phyloP scores from a whole-genome alignment of 2,797 vertebrate species.

The Acestrorhynchus altus region DNA sequence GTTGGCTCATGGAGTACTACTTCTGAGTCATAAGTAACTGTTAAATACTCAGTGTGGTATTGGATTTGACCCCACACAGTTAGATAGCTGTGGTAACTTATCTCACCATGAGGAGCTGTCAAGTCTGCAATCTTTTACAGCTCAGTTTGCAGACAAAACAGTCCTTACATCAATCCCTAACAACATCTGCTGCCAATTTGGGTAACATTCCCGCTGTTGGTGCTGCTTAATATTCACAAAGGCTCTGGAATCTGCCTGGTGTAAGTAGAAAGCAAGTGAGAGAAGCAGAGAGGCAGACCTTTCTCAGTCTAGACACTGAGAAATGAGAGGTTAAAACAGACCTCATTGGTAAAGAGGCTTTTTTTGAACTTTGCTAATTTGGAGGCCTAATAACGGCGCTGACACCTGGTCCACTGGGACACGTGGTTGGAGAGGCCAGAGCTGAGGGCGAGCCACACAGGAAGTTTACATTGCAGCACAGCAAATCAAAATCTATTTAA shows the following conservation, averaged over 20 bases:
- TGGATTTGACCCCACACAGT: constrained; percentile 49
- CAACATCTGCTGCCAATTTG: constrained; percentile 84
- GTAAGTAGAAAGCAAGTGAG: not conserved
- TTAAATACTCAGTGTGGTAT: constrained; percentile 64
- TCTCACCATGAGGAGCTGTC: constrained; percentile 71
- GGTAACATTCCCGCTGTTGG: constrained; percentile 75
- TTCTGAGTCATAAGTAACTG: constrained; percentile 62
- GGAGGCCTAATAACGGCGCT: constrained; percentile 76
- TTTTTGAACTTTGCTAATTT: constrained; percentile 78
- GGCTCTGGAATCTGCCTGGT: constrained; percentile 73
- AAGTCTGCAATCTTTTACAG: constrained; percentile 74
- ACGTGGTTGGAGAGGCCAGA: constrained; percentile 64
- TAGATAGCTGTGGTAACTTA: constrained; percentile 51
- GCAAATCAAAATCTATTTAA: constrained; percentile 79
- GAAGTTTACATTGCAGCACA: constrained; percentile 77
- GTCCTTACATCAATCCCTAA: constrained; percentile 68
- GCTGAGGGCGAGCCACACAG: constrained; percentile 76
- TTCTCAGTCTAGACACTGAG: constrained; percentile 69
- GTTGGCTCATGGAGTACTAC: constrained; percentile 44
- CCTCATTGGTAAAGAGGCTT: constrained; percentile 64
- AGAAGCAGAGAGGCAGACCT: constrained; percentile 25
- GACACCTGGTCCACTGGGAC: constrained; percentile 70
- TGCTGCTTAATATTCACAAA: constrained; percentile 82
- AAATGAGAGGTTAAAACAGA: constrained; percentile 79
- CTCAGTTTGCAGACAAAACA: constrained; percentile 80